A percentile compares a stretch with the other conserved stretches of the same genome.
These are phyloP conservation scores for Eira barbara DNA, from an alignment of 2,113 vertebrate genomes.

Conservation along the genomic window DNA sequence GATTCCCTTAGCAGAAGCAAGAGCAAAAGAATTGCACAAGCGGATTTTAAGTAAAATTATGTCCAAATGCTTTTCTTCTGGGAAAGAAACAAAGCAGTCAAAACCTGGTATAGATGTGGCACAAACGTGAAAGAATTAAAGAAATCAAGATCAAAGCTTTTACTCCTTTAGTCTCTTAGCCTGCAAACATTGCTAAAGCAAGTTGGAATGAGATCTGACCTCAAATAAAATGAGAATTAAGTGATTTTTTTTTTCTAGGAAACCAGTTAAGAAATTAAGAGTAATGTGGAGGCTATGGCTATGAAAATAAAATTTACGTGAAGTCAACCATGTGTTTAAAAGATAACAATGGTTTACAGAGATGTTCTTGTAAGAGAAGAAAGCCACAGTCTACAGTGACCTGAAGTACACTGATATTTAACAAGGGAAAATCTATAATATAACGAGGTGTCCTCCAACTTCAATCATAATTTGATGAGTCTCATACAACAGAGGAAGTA, in stretches of 20 bases:
- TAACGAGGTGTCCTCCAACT: neutral
- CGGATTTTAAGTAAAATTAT: neutral
- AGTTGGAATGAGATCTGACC: neutral
- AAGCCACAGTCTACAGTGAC: neutral
- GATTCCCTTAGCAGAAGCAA: neutral
- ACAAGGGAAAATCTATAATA: neutral
- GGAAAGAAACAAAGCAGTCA: neutral
- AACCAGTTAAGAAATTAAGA: constrained; percentile 35
- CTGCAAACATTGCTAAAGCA: neutral
- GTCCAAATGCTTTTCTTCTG: constrained; percentile 13
- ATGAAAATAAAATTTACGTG: constrained; percentile 18
- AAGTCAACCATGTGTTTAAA: neutral
- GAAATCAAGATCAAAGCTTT: neutral
- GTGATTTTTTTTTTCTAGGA: neutral
- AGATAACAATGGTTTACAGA: constrained; percentile 33
- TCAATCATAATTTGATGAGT: neutral
- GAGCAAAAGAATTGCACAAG: neutral
- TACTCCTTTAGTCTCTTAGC: neutral
- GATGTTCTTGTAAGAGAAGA: neutral
- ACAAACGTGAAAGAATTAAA: neutral
- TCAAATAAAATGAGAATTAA: constrained; percentile 15
- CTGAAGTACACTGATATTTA: neutral
- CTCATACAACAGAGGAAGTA: neutral
- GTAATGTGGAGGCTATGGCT: neutral
- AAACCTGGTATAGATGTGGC: neutral